Evolutionary conservation across 2,888 invertebrate species (phyloP), one percentile per base, ranked within the genome.

Genomic region (Plebejus melissa): DNA sequence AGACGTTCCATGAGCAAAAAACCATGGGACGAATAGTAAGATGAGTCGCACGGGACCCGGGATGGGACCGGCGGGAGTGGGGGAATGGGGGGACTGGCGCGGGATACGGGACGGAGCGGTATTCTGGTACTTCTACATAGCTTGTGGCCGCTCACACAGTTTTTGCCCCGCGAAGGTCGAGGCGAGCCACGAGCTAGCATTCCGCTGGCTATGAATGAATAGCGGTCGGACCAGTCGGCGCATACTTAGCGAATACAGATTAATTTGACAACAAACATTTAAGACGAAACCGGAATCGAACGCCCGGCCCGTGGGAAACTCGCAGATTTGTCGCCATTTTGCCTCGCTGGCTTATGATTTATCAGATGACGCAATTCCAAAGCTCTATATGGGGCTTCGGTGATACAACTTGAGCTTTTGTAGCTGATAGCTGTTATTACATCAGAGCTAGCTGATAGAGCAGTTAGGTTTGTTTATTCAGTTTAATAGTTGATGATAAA

Each of bases 251-350:
- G 83, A 88, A 88, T 89, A 87, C 87, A 90, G 91, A 91, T 92
- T 90, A 91, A 93, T 92, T 93, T 93, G 92, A 92, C 92, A 92
- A 93, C 92, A 93, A 92, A 91, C 90, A 88, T 90, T 90, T 88
- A 87, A 88, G 91, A 88, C 89, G 82, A 90, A 93, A 92, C 92
- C 91, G 92, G 92, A 89, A 86, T 88, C 82, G 83, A 86, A 88
- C 90, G 88, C 87, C 88, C 90, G 89, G 88, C 89, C 88, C 91
- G 82, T 82, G 82, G 92, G 93, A 93, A 93, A 82, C 82, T 85
- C 81, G 85, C 87, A 86, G 87, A 87, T 88, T 87, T 88, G 88
- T 88, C 88, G 87, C 84, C 82, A 84, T 85, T 88, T 84, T 38
- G 36, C 70, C 58, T 36, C 70, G 69, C 41, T 36, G 71, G 41